Evolutionary conservation across 2,797 vertebrate species (phyloP).

Genomic region (Anguilla obscura): DNA sequence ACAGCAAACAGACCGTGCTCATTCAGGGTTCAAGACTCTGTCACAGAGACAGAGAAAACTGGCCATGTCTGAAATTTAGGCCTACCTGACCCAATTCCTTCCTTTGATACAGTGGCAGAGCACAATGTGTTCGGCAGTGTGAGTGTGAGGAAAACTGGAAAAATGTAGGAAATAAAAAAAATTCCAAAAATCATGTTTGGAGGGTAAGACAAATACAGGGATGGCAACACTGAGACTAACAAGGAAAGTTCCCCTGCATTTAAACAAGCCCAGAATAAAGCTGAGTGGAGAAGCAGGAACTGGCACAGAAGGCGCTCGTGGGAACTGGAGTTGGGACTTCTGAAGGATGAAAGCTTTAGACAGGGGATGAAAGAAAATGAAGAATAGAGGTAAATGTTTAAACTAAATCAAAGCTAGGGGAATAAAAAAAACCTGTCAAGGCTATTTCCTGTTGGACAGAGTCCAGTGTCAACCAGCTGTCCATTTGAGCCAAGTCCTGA

Average conservation of each 20-base stretch:
- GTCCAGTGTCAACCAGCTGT: conserved; percentile 21
- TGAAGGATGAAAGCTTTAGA: background rate
- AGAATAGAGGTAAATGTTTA: conserved; percentile 11
- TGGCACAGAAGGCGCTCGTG: background rate
- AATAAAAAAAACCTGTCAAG: background rate
- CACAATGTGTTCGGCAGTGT: background rate
- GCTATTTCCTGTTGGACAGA: conserved; percentile 15
- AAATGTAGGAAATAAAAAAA: background rate
- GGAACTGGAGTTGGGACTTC: background rate
- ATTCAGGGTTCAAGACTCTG: background rate
- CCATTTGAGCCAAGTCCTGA: background rate
- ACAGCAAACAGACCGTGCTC: background rate
- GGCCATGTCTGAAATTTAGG: background rate
- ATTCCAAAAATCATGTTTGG: background rate
- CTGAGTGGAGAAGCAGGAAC: background rate
- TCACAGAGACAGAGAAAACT: background rate
- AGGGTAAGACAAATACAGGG: background rate
- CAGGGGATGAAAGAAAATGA: background rate
- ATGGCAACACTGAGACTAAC: background rate
- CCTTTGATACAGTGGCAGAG: background rate
- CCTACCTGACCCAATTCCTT: background rate
- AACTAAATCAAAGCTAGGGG: conserved; percentile 1
- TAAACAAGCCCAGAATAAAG: conserved; percentile 1
- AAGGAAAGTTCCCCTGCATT: background rate
- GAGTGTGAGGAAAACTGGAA: background rate